Conservation (phyloP, 2,797 vertebrate species). For the Ammospiza maritima region DNA sequence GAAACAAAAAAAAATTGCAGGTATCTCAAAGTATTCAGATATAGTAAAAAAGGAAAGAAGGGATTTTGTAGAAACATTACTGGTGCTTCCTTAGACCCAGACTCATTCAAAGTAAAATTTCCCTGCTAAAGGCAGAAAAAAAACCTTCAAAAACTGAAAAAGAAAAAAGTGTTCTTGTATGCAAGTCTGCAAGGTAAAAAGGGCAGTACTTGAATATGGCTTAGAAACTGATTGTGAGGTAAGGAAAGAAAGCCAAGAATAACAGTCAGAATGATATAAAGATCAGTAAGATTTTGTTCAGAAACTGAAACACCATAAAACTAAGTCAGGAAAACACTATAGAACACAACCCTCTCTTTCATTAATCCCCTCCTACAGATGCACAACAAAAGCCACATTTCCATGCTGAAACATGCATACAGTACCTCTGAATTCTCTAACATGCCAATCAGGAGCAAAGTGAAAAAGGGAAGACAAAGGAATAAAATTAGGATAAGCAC, state of each 20-base stretch:
- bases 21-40: background rate
- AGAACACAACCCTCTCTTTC: conserved; percentile 5
- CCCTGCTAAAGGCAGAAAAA: background rate
- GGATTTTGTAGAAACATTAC: background rate
- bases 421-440: conserved; percentile 74
- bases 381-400: background rate
- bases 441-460: conserved; percentile 65
- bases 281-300: background rate
- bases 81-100: background rate
- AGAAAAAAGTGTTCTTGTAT: background rate
- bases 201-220: background rate
- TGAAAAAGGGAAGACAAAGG: conserved; percentile 69
- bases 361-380: background rate
- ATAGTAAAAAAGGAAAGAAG: background rate
- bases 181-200: background rate
- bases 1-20: background rate
- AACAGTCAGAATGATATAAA: background rate
- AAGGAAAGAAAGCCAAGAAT: conserved; percentile 20
- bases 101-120: background rate
- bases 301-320: background rate
- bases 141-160: background rate
- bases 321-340: background rate
- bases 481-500: conserved; percentile 68
- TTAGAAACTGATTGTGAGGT: background rate
- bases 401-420: conserved; percentile 74